Evolutionary conservation across 2,797 vertebrate genomes (phyloP), one percentile per base, ranked within the genome.

Genomic region (Podargus strigoides): DNA sequence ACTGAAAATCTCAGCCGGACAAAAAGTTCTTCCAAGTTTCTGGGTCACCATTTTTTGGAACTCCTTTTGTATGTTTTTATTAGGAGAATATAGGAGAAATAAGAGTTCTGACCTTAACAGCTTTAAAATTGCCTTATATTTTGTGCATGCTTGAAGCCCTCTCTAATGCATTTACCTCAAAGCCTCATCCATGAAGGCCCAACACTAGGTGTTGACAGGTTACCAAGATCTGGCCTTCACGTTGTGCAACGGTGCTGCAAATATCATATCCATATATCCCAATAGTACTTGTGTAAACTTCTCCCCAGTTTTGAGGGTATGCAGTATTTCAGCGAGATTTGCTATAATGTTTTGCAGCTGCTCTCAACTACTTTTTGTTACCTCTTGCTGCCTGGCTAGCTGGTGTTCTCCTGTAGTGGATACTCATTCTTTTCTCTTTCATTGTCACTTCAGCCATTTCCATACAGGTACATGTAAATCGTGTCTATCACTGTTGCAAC

Each of bases 11-110:
- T 69, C 41, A 87, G 28, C 21, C 56, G 75, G 34, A 76, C 37
- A 75, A 74, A 77, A 95, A 64, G 14, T 50, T 91, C 14, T 85
- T 95, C 47, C 77, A 93, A 13, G 78, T 83, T 82, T 92, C 46
- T 76, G 32, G 27, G 22, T 82, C 28, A 58, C 37, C n/a, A 69
- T 89, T 79, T 93, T 72, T 85, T 72, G 46, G 10, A 82, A 81
- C 17, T 52, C n/a, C 50, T 95, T 73, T 83, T 42, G 84, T 23
- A 30, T 58, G 18, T 55, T 69, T 90, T 77, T 85, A 72, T 62
- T 90, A 44, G 77, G 50, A 77, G 37, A 66, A 66, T 89, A 90
- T 3, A 70, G 24, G 60, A 55, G n/a, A 96, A 94, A 50, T 32
- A 56, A 85, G 81, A 85, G 50, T 63, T 82, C 44, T 90, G 70